These are phyloP conservation scores for Conops quadrifasciatus DNA, from an alignment of 2,888 invertebrate species.

Conservation along the genomic window DNA sequence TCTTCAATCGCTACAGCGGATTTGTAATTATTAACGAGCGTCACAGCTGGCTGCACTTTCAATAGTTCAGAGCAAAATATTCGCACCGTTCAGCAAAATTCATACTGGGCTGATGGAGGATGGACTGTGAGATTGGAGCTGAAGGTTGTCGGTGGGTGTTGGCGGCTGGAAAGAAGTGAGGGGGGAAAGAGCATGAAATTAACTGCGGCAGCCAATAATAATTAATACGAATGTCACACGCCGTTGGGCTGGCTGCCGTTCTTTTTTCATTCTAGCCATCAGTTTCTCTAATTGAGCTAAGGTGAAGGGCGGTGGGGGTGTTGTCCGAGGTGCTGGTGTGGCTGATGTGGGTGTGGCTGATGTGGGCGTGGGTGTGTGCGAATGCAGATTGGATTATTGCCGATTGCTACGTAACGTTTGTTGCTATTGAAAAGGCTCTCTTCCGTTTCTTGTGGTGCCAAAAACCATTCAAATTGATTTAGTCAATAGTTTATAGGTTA, in stretches of 20 bases:
- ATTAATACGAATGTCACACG: background rate
- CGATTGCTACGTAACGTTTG: no score
- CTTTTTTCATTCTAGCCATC: background rate
- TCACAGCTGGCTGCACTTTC: background rate
- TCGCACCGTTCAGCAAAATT: no score
- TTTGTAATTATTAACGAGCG: slow-evolving; percentile 3
- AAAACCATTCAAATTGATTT: no score
- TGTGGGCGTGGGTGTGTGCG: no score
- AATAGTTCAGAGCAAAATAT: slow-evolving; percentile 11
- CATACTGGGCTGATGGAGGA: background rate
- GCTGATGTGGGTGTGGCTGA: no score
- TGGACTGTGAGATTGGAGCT: background rate
- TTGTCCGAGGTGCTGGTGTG: no score
- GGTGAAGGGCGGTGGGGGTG: background rate
- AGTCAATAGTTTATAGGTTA: no score
- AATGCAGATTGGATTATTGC: no score
- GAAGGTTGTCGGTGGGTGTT: background rate
- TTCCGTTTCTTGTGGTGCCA: no score
- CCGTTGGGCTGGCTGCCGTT: background rate
- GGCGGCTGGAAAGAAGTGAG: background rate
- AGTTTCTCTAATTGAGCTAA: background rate
- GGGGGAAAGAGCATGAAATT: background rate
- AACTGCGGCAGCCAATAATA: background rate
- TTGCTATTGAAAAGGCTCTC: no score
- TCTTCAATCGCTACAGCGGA: no score